phyloP scores from a whole-genome alignment of 2,113 vertebrate species.

The Rattus norvegicus region GRCr8 NC_086030.1:40673501-40674000 shows the following conservation, averaged over 20 bases:
- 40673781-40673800: conserved; percentile 92
- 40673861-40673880: no score
- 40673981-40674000: no score
- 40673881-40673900: no score
- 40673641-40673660: conserved; percentile 90
- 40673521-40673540: conserved; percentile 65
- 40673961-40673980: conserved; percentile 63
- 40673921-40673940: conserved; percentile 83
- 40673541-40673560: conserved; percentile 91
- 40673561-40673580: conserved; percentile 99
- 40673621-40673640: conserved; percentile 95
- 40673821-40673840: no score
- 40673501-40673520: not conserved
- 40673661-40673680: conserved; percentile 91
- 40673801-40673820: conserved; percentile 78
- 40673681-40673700: conserved; percentile 96
- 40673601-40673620: conserved; percentile 99
- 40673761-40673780: conserved; percentile 95
- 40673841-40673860: no score
- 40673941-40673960: conserved; percentile 83
- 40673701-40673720: conserved; percentile 96
- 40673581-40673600: conserved; percentile 98
- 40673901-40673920: no score
- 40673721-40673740: conserved; percentile 92
- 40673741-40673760: conserved; percentile 90